Conservation (phyloP, 2,113 vertebrate genomes). For the Chelonoidis abingdonii region DNA sequence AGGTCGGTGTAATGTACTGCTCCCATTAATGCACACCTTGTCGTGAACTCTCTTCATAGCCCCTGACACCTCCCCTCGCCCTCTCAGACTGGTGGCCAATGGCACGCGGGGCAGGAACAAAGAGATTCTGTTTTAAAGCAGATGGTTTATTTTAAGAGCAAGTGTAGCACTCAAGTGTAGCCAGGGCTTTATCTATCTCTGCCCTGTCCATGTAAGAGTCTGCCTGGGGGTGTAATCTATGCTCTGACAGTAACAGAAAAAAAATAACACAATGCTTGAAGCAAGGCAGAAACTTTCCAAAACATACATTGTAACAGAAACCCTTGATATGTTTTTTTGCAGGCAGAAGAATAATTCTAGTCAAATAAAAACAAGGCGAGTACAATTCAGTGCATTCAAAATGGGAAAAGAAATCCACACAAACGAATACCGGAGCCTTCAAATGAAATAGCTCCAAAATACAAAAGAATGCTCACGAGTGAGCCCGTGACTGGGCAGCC, state of each 20-base stretch:
- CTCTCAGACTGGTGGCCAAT: constrained; percentile 20
- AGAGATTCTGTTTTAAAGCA: constrained; percentile 19
- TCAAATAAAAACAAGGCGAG: neutral
- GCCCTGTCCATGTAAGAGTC: neutral
- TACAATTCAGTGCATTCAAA: neutral
- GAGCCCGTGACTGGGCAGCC: neutral
- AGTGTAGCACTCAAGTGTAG: neutral
- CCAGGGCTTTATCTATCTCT: neutral
- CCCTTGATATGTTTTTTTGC: neutral
- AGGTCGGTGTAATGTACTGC: neutral
- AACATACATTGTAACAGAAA: neutral
- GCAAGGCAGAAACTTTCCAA: neutral
- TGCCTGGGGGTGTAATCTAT: neutral
- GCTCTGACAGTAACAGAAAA: constrained; percentile 23
- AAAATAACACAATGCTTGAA: constrained; percentile 66
- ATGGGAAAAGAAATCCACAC: neutral
- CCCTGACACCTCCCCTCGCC: constrained; percentile 29
- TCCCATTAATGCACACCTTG: neutral
- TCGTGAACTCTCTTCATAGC: neutral
- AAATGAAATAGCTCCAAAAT: neutral
- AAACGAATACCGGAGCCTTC: neutral
- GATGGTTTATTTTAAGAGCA: constrained; percentile 65
- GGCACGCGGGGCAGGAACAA: constrained; percentile 30
- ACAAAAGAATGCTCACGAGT: neutral
- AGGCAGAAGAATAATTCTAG: neutral